Evolutionary conservation across 2,797 vertebrate genomes (phyloP).

Genomic region (Hoplostethus atlanticus): DNA sequence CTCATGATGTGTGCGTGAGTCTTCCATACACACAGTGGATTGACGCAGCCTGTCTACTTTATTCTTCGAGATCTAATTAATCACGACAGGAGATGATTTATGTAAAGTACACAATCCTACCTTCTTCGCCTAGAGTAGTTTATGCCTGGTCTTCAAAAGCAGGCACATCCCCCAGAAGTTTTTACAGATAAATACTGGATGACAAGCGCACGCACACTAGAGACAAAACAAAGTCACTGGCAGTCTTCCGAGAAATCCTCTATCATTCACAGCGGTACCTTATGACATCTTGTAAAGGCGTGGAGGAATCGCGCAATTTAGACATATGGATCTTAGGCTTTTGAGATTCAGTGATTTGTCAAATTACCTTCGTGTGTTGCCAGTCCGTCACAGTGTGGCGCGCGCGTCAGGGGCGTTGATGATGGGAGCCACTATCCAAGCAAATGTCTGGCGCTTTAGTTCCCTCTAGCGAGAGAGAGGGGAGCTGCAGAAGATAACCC

Average conservation of each 20-base stretch:
- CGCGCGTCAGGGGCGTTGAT: conserved; percentile 62
- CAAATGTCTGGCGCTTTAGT: conserved; percentile 61
- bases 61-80: conserved; percentile 68
- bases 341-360: conserved; percentile 58
- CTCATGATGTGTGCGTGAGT: conserved; percentile 59
- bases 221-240: conserved; percentile 34
- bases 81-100: conserved; percentile 70
- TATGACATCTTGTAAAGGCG: neutral
- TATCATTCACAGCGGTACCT: neutral
- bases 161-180: conserved; percentile 48
- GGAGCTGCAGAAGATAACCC: conserved; percentile 13
- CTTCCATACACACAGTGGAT: conserved; percentile 52
- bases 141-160: conserved; percentile 39
- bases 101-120: conserved; percentile 61
- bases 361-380: conserved; percentile 61
- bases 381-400: conserved; percentile 58
- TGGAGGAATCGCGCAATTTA: neutral
- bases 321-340: conserved; percentile 15
- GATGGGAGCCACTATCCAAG: neutral
- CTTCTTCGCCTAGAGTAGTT: conserved; percentile 46
- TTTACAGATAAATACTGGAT: conserved; percentile 27
- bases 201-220: conserved; percentile 26
- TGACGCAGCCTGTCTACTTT: conserved; percentile 53
- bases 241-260: conserved; percentile 7
- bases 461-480: conserved; percentile 66